Conservation (phyloP, 2,113 vertebrate genomes). For the Scortum barcoo region DNA sequence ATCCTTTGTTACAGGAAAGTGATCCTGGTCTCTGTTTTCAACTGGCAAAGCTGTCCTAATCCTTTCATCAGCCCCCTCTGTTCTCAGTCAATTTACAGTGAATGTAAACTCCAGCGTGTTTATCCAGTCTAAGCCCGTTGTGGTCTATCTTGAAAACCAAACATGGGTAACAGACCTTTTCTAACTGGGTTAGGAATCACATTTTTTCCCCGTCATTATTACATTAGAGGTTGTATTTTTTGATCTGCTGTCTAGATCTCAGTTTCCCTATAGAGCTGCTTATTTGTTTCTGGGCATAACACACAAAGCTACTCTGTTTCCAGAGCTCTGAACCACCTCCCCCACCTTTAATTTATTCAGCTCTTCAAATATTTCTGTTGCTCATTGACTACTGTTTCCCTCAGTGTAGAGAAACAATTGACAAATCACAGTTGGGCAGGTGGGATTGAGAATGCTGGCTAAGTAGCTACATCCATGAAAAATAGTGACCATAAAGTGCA, state of each 20-base stretch:
- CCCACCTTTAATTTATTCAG: slow-evolving; percentile 2
- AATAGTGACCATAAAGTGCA: neutral
- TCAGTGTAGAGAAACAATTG: neutral
- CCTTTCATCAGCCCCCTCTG: slow-evolving; percentile 28
- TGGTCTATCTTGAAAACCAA: neutral
- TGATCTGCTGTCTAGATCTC: neutral
- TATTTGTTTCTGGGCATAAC: slow-evolving; percentile 3
- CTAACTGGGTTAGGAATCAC: slow-evolving; percentile 18
- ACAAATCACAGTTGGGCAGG: neutral
- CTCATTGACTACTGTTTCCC: slow-evolving; percentile 2
- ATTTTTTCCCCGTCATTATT: slow-evolving; percentile 7
- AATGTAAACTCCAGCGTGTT: neutral
- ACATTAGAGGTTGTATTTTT: slow-evolving; percentile 7
- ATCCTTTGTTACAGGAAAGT: slow-evolving; percentile 41
- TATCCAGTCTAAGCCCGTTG: slow-evolving; percentile 15
- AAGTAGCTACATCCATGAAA: neutral
- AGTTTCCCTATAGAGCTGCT: neutral
- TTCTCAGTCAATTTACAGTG: slow-evolving; percentile 29
- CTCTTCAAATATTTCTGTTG: neutral
- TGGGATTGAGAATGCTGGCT: neutral
- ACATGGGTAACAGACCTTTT: neutral
- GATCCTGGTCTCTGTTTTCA: slow-evolving; percentile 40
- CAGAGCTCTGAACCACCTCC: slow-evolving; percentile 5
- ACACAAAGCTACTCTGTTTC: neutral
- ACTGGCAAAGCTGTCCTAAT: slow-evolving; percentile 23